Percentiles rank a stretch among this genome's conserved stretches.
phyloP scores from a whole-genome alignment of 2,888 invertebrate species.

The Laspeyria flexula region DNA sequence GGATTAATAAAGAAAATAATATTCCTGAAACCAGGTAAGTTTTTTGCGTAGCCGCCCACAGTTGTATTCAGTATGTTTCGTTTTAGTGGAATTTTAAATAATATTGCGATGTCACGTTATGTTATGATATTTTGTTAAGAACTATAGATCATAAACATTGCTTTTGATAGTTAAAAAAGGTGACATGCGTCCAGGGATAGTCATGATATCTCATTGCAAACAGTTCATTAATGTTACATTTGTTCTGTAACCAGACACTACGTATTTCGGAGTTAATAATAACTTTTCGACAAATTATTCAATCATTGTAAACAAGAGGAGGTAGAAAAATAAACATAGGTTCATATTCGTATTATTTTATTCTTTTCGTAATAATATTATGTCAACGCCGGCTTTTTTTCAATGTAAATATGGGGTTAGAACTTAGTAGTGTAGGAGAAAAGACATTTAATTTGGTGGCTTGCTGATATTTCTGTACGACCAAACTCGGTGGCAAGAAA shows the following conservation, averaged over 20 bases:
- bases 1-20: conserved; percentile 31
- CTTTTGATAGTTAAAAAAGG: conserved; percentile 23
- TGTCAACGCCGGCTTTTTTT: neutral
- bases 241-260: conserved; percentile 75
- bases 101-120: conserved; percentile 34
- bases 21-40: conserved; percentile 65
- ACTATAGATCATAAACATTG: conserved; percentile 26
- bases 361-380: neutral
- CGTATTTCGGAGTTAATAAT: conserved; percentile 75
- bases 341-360: neutral
- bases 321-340: neutral
- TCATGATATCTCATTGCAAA: conserved; percentile 47
- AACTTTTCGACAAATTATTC: conserved; percentile 61
- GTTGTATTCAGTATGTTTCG: conserved; percentile 68
- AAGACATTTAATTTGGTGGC: no score
- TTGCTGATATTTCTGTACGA: no score
- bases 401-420: neutral
- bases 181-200: conserved; percentile 37
- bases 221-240: conserved; percentile 52
- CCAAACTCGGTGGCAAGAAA: neutral
- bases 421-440: neutral
- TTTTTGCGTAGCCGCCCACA: conserved; percentile 72
- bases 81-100: conserved; percentile 61
- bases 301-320: conserved; percentile 18
- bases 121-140: conserved; percentile 20